Conservation (phyloP, 2,797 vertebrate species). For the Danio aesculapii region DNA sequence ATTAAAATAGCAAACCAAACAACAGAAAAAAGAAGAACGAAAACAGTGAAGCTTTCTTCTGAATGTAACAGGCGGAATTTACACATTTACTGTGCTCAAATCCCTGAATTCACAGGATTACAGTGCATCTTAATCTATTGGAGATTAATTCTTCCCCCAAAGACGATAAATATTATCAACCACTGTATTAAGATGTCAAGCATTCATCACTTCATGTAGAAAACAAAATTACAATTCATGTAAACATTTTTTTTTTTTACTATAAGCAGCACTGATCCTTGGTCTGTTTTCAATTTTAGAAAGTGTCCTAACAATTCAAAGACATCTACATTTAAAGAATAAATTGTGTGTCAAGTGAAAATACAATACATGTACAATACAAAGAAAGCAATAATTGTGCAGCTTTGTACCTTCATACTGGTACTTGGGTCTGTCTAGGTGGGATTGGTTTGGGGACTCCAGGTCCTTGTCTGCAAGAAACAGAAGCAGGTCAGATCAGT, state of each 20-base stretch:
- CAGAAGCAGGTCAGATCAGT: not conserved
- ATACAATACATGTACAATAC: not conserved
- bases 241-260: conserved; percentile 16
- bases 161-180: not conserved
- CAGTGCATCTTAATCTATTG: not conserved
- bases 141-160: not conserved
- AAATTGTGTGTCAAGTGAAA: not conserved
- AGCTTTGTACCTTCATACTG: conserved; percentile 11
- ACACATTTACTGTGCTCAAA: not conserved
- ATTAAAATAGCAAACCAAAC: not conserved
- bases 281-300: not conserved
- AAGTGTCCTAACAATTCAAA: not conserved
- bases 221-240: not conserved
- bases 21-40: not conserved
- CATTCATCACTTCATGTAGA: not conserved
- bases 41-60: not conserved
- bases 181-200: not conserved
- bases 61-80: not conserved
- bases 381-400: not conserved
- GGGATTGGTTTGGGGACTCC: conserved; percentile 77
- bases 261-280: not conserved
- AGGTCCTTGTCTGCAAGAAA: conserved; percentile 70
- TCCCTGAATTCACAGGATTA: not conserved
- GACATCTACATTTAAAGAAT: not conserved
- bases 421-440: conserved; percentile 10